Evolutionary conservation across 1,140 invertebrate genomes (phyloP).

Genomic region (Drosophila repletoides): DNA sequence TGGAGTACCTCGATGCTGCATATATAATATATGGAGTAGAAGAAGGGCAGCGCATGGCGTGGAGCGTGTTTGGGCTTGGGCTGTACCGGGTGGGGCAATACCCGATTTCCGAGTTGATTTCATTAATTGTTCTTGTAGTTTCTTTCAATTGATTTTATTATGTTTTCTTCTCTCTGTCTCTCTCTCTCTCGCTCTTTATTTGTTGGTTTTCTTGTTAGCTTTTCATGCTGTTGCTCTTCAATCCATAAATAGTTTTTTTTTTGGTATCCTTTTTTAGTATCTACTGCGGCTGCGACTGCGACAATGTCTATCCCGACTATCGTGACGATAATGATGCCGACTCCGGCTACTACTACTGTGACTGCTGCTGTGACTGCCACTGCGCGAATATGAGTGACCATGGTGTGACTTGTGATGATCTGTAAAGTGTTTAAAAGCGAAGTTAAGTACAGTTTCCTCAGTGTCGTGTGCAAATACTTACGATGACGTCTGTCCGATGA

Average conservation of each 20-base stretch:
- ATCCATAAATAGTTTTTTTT: constrained; percentile 3
- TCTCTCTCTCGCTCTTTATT: neutral
- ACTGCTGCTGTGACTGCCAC: constrained; percentile 45
- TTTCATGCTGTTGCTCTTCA: neutral
- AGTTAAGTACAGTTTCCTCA: neutral
- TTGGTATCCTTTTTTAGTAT: constrained; percentile 60
- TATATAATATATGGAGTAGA: too few relatives aligned
- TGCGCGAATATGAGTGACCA: constrained; percentile 74
- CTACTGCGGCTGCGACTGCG: constrained; percentile 75
- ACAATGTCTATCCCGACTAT: constrained; percentile 65
- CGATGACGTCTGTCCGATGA: constrained; percentile 71
- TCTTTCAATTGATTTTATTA: neutral
- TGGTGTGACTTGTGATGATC: constrained; percentile 79
- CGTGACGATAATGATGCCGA: constrained; percentile 66
- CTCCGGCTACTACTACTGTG: constrained; percentile 48
- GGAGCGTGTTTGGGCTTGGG: too few relatives aligned
- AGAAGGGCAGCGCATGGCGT: constrained; percentile 6
- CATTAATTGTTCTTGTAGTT: neutral
- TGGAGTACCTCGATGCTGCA: constrained; percentile 70
- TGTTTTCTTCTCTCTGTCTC: neutral
- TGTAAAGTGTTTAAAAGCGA: constrained; percentile 9
- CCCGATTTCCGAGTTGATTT: constrained; percentile 6
- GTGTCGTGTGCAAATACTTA: constrained; percentile 60
- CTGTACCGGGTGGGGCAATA: constrained; percentile 13
- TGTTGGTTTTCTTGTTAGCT: constrained; percentile 1